Conservation (phyloP, 1,140 invertebrate genomes). For the Formica exsecta region DNA sequence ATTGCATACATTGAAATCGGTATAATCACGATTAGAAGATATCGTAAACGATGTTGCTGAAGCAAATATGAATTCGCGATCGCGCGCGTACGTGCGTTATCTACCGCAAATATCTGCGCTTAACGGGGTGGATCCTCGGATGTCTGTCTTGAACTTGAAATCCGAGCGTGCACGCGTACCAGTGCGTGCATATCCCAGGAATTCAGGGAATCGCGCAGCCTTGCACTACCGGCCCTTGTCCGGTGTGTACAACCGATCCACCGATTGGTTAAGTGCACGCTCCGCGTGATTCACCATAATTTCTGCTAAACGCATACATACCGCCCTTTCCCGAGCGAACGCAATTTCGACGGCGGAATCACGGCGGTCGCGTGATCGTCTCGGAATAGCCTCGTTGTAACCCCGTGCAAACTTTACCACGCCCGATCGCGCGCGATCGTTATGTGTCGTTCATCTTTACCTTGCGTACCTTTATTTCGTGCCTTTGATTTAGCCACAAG, state of each 20-base stretch:
- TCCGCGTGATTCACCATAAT: constrained; percentile 67
- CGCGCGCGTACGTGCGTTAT: neutral
- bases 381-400: constrained; percentile 42
- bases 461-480: neutral
- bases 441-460: neutral
- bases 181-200: constrained; percentile 41
- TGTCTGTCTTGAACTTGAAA: constrained; percentile 50
- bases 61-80: neutral
- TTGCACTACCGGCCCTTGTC: constrained; percentile 24
- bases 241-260: neutral
- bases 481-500: neutral
- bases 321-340: constrained; percentile 23
- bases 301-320: constrained; percentile 51
- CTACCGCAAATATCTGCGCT: constrained; percentile 13
- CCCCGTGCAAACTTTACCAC: constrained; percentile 26
- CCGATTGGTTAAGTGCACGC: constrained; percentile 48
- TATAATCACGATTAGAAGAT: neutral
- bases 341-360: constrained; percentile 56
- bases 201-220: constrained; percentile 60
- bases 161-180: constrained; percentile 32
- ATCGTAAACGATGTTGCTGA: neutral
- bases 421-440: constrained; percentile 31
- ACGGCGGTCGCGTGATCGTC: constrained; percentile 62
- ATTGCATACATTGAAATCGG: neutral
- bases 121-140: neutral